phyloP scores from a whole-genome alignment of 2,888 invertebrate species.

The Dysmachus trigonus region DNA sequence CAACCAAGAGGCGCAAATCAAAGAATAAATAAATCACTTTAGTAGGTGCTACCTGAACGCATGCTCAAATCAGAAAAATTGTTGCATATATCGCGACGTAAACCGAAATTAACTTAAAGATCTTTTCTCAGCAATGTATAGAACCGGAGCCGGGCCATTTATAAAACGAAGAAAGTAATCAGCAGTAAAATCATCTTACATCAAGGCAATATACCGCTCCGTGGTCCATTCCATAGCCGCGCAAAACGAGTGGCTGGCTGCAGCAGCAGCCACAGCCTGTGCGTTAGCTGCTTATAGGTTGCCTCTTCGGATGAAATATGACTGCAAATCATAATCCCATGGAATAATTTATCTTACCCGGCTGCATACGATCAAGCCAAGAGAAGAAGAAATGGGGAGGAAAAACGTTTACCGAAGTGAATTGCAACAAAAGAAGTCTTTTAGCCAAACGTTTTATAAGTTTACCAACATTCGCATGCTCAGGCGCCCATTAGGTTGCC shows the following conservation, averaged over 20 bases:
- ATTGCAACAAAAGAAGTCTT: constrained; percentile 35
- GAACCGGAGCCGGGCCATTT: not conserved
- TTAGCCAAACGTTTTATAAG: constrained; percentile 36
- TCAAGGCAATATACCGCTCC: constrained; percentile 28
- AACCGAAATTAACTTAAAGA: not conserved
- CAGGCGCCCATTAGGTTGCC: constrained; percentile 34
- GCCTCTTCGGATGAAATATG: constrained; percentile 32
- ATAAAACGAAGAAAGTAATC: constrained; percentile 41
- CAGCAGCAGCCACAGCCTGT: not conserved
- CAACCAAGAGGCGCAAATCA: not conserved
- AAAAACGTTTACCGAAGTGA: constrained; percentile 34
- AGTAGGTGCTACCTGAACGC: not conserved
- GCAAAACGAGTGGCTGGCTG: constrained; percentile 40
- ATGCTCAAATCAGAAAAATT: not conserved
- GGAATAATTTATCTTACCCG: constrained; percentile 40
- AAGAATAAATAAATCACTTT: not conserved
- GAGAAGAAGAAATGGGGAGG: constrained; percentile 16
- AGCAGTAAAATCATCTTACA: constrained; percentile 20
- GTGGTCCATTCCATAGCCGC: not conserved
- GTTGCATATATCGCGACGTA: not conserved
- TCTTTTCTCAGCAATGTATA: not conserved
- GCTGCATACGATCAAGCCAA: constrained; percentile 31
- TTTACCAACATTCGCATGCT: constrained; percentile 33
- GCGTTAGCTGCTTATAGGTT: constrained; percentile 11
- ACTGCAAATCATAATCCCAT: constrained; percentile 42